Base-by-base conservation (phyloP, 2,797 vertebrate species). In the Euthynnus affinis region DNA sequence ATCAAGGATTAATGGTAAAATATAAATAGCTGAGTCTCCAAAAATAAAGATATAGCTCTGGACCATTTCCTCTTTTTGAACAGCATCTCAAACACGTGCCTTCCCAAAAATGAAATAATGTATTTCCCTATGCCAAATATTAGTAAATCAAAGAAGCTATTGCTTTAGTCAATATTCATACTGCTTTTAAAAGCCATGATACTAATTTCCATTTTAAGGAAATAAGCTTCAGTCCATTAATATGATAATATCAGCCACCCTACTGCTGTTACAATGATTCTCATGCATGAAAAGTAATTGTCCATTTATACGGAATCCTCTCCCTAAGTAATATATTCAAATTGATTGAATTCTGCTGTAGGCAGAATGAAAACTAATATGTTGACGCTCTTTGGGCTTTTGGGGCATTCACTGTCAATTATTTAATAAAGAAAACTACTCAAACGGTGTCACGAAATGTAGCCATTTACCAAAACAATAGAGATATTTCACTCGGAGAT, bases 341-440 rank as follows among this genome's bases (percentile, higher is more conserved):
- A 90, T 77, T 74, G 84, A 87, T 88, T 86, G 53, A 72, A 86
- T 84, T 87, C 32, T 65, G 73, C 83, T 80, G 60, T 34, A 80
- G 79, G 80, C 74, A 58, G 64, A 25, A 69, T 70, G 52, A 71
- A 85, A 85, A 78, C 51, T 44, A 78, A 89, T 82, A 74, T 78
- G 71, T 58, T 87, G 82, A 82, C 62, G 18, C 59, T 84, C 70
- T 67, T 70, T 27, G 1, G 68, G 66, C 68, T 80, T 80, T 69
- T 65, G 22, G 25, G 37, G 59, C 70, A 71, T 82, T 87, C 49
- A 48, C 72, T 74, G 78, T 82, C 86, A 90, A 81, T 84, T 88
- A 80, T 90, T 90, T 78, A 81, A 90, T 86, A 73, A 89, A 80
- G 53, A 81, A 88, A 89, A 85, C 76, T 51, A 83, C 88, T 92